Conservation (phyloP, 2,888 invertebrate genomes). For the Tortricodes alternella region DNA sequence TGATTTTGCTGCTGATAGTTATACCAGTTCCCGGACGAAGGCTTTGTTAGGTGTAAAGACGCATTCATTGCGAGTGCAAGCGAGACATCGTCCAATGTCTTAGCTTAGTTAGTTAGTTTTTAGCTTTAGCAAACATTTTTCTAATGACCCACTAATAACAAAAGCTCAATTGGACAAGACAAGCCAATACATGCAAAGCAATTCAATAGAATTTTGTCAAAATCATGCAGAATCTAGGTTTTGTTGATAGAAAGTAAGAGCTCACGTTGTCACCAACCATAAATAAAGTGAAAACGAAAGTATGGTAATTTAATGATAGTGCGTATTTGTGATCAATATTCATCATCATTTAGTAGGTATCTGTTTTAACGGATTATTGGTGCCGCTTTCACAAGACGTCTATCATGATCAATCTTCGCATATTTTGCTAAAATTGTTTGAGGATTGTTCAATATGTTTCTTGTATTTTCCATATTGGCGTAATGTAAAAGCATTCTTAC, state of each 20-base stretch:
- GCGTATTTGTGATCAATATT: constrained; percentile 39
- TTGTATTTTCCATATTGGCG: no score
- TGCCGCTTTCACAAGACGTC: constrained; percentile 14
- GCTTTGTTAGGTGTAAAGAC: no score
- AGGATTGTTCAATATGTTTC: no score
- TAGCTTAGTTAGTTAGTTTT: no score
- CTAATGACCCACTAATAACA: no score
- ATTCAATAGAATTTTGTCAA: background rate
- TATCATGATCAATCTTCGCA: no score
- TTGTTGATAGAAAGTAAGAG: constrained; percentile 13
- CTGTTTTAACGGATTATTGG: constrained; percentile 19
- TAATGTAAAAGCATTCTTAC: no score
- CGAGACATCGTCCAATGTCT: no score
- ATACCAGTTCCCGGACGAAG: no score
- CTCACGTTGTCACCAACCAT: constrained; percentile 29
- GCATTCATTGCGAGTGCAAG: no score
- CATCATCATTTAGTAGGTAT: constrained; percentile 38
- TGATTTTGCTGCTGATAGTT: background rate
- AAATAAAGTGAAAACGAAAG: constrained; percentile 54
- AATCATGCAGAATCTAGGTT: background rate
- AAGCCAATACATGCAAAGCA: background rate
- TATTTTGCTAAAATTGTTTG: background rate
- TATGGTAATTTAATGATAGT: constrained; percentile 40
- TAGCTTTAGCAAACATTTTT: no score
- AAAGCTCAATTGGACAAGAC: no score